These are phyloP conservation scores for Stomatorhinus ivindoensis DNA, from an alignment of 2,113 vertebrate genomes.

Conservation along the genomic window DNA sequence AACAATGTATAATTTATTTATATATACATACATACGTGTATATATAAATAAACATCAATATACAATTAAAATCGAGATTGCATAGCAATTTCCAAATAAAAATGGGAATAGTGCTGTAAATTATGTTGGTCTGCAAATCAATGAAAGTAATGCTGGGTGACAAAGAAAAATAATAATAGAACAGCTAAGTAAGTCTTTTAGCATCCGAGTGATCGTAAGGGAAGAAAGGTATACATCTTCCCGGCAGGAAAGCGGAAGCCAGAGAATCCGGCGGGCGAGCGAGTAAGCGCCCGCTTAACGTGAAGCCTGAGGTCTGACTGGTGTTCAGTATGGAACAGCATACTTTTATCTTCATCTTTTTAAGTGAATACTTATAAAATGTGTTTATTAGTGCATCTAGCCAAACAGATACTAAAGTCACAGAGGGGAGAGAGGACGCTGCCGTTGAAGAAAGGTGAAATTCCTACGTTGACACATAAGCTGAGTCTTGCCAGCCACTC, in stretches of 20 bases:
- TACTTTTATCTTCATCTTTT: not conserved
- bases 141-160: not conserved
- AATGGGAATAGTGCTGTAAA: constrained; percentile 18
- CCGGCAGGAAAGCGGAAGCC: not conserved
- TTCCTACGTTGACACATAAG: not conserved
- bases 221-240: not conserved
- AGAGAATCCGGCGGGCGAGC: not conserved
- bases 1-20: constrained; percentile 14
- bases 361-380: constrained; percentile 1
- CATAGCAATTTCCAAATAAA: constrained; percentile 28
- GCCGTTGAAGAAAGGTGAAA: not conserved
- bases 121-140: constrained; percentile 7
- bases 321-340: not conserved
- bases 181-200: constrained; percentile 3
- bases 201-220: not conserved
- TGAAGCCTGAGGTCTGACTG: constrained; percentile 13
- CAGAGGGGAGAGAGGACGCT: not conserved
- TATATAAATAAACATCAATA: constrained; percentile 17
- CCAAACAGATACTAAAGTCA: not conserved
- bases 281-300: not conserved
- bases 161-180: not conserved
- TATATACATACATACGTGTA: constrained; percentile 7
- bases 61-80: constrained; percentile 26
- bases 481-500: not conserved
- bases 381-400: not conserved